Conservation (phyloP, 2,888 invertebrate species). For the Pediacus dermestoides region DNA sequence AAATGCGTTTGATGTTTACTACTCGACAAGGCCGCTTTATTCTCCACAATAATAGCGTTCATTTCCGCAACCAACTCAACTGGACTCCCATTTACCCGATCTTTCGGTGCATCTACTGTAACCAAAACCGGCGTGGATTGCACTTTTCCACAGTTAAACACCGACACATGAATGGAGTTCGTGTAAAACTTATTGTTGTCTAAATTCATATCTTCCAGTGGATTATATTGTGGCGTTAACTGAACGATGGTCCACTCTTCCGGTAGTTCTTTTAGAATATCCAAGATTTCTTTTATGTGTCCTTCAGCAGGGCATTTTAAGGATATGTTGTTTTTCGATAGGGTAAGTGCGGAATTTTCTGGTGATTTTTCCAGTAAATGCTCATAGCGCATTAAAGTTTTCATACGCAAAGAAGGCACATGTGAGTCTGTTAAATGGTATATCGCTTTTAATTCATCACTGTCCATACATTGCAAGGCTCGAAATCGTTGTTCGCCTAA, state of each 20-base stretch:
- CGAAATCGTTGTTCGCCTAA: too few relatives aligned
- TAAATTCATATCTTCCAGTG: constrained; percentile 32
- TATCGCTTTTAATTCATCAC: constrained; percentile 39
- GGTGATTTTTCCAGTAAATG: constrained; percentile 26
- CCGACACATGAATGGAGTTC: constrained; percentile 37
- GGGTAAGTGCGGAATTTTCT: constrained; percentile 19
- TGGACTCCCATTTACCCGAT: constrained; percentile 21
- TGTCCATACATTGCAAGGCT: too few relatives aligned
- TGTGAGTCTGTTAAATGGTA: constrained; percentile 43
- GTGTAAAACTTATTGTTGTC: constrained; percentile 32
- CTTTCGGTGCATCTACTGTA: constrained; percentile 32
- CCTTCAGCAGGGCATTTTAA: constrained; percentile 32
- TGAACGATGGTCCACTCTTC: constrained; percentile 62
- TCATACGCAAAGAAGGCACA: constrained; percentile 38
- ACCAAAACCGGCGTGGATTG: constrained; percentile 38
- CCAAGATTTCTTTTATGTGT: constrained; percentile 32
- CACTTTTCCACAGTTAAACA: constrained; percentile 42
- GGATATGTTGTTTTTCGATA: constrained; percentile 34
- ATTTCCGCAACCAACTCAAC: constrained; percentile 35
- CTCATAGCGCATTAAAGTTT: constrained; percentile 36
- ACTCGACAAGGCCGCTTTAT: constrained; percentile 27
- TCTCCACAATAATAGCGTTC: constrained; percentile 32
- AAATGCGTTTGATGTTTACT: constrained; percentile 25
- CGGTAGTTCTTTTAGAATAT: constrained; percentile 41
- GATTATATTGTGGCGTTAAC: constrained; percentile 49